Evolutionary conservation across 2,797 vertebrate species (phyloP).

Genomic region (Microchirus variegatus): DNA sequence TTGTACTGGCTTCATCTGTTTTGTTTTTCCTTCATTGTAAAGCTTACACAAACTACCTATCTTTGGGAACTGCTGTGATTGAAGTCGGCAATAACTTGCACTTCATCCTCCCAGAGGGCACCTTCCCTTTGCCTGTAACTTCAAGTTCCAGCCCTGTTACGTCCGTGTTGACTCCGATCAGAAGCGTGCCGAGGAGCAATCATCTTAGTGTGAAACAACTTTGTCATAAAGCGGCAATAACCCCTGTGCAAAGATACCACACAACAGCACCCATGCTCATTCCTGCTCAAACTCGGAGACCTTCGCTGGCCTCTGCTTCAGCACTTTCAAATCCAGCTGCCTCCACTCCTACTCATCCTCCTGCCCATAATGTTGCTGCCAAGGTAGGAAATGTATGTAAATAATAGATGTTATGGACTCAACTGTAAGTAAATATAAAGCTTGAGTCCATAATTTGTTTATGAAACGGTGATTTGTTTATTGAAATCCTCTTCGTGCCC

Average conservation of each 20-base stretch:
- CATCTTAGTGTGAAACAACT: conserved; percentile 14
- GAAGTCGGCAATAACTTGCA: conserved; percentile 77
- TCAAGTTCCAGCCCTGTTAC: conserved; percentile 52
- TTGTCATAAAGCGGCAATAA: conserved; percentile 6
- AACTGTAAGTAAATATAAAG: too few relatives aligned
- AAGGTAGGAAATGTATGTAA: conserved; percentile 65
- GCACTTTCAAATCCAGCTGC: conserved; percentile 22
- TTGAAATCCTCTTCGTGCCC: too few relatives aligned
- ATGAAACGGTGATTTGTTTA: too few relatives aligned
- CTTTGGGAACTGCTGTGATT: conserved; percentile 71
- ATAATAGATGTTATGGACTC: too few relatives aligned
- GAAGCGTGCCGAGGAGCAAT: conserved; percentile 6
- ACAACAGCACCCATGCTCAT: conserved; percentile 50
- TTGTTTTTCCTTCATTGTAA: conserved; percentile 10
- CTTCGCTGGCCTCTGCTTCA: conserved; percentile 7
- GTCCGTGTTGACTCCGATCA: conserved; percentile 59
- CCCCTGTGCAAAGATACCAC: conserved; percentile 35
- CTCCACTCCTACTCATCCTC: conserved; percentile 30
- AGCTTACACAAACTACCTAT: conserved; percentile 73
- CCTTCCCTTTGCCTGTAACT: conserved; percentile 67
- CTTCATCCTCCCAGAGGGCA: conserved; percentile 79
- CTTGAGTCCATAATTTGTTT: too few relatives aligned
- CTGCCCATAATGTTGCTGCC: conserved; percentile 43
- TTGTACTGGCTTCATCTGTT: background rate
- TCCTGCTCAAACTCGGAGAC: conserved; percentile 38